These are phyloP conservation scores for Hypomecis atomaria DNA, from an alignment of 2,888 invertebrate species.

Conservation along the genomic window DNA sequence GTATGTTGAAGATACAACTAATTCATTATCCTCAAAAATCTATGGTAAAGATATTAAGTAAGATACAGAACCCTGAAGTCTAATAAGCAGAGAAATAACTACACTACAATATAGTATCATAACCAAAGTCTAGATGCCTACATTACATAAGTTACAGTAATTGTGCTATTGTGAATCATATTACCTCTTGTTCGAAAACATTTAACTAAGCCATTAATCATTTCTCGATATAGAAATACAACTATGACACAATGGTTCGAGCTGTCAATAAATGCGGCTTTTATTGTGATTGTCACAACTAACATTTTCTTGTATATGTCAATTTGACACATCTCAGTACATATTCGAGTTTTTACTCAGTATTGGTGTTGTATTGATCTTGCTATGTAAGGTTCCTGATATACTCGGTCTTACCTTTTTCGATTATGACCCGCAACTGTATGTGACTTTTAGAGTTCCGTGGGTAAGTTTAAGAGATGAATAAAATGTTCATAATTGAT, in stretches of 20 bases:
- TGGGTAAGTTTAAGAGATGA: not conserved
- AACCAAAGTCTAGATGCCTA: not conserved
- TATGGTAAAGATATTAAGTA: too few species aligned
- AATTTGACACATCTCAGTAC: conserved; percentile 70
- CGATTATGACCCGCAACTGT: conserved; percentile 46
- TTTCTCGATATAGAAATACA: conserved; percentile 39
- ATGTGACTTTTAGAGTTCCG: conserved; percentile 17
- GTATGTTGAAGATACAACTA: too few species aligned
- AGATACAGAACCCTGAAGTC: too few species aligned
- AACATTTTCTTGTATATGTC: conserved; percentile 62
- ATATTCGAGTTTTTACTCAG: conserved; percentile 23
- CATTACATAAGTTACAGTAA: conserved; percentile 37
- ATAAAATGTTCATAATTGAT: not conserved
- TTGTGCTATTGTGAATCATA: conserved; percentile 38
- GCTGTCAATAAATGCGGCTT: conserved; percentile 44
- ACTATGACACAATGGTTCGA: conserved; percentile 37
- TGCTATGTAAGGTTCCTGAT: conserved; percentile 53
- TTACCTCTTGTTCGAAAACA: conserved; percentile 39
- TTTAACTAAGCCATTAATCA: conserved; percentile 41
- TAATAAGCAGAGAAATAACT: not conserved
- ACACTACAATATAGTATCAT: not conserved
- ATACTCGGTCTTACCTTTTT: conserved; percentile 52
- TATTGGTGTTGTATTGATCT: conserved; percentile 67
- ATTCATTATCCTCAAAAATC: too few species aligned
- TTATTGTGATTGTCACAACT: conserved; percentile 64